phyloP scores from a whole-genome alignment of 2,113 vertebrate genomes.

The Oxyruncus cristatus region DNA sequence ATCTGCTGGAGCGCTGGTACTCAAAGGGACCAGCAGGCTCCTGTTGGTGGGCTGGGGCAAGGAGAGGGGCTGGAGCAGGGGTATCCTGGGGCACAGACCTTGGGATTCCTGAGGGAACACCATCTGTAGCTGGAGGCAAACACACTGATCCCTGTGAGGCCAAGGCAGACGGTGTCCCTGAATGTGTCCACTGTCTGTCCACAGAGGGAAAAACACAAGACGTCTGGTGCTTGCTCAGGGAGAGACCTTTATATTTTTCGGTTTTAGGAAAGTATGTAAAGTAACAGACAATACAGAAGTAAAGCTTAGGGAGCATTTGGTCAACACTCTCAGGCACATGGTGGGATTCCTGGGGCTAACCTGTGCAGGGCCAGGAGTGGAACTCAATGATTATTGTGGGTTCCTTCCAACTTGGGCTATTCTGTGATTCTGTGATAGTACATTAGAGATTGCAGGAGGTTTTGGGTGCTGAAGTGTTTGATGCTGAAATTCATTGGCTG shows the following conservation, averaged over 20 bases:
- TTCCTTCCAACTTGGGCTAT: not conserved
- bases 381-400: not conserved
- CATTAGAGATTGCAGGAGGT: not conserved
- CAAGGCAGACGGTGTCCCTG: not conserved
- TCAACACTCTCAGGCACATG: fast-evolving
- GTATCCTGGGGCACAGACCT: fast-evolving
- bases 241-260: fast-evolving
- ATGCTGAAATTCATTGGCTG: not conserved
- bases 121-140: not conserved
- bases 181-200: not conserved
- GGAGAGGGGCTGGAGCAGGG: not conserved
- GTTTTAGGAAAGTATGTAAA: not conserved
- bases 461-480: not conserved
- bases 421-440: not conserved
- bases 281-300: fast-evolving
- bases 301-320: not conserved
- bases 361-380: not conserved
- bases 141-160: fast-evolving
- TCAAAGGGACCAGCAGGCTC: fast-evolving
- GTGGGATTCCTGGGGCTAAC: not conserved
- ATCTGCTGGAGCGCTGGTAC: fast-evolving
- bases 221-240: not conserved
- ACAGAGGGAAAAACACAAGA: not conserved
- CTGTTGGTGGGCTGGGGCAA: fast-evolving
- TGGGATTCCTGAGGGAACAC: fast-evolving